Evolutionary conservation across 2,113 vertebrate genomes (phyloP).

Genomic region (Eudyptes chrysolophus): DNA sequence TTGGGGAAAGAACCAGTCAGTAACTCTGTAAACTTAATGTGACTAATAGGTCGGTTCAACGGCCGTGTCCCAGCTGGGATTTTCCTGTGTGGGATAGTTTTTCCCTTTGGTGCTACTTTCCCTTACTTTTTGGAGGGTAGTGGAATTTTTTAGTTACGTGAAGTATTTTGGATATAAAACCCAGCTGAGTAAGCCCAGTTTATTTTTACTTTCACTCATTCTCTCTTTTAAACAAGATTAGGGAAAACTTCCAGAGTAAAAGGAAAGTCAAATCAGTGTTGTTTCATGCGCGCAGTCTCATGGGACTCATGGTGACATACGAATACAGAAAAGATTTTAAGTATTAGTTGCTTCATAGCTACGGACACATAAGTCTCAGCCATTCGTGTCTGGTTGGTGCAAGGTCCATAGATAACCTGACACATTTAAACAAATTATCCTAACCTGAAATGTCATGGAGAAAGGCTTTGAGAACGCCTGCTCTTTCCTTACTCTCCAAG

Average conservation of each 20-base stretch:
- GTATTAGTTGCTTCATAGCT: not conserved
- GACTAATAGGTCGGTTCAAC: not conserved
- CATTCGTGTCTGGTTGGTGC: not conserved
- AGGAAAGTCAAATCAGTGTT: not conserved
- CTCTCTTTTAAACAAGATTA: not conserved
- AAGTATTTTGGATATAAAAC: not conserved
- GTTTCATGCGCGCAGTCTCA: not conserved
- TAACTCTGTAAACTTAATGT: not conserved
- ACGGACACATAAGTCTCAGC: not conserved
- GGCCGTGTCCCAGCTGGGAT: not conserved
- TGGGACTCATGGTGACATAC: not conserved
- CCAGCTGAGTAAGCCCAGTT: not conserved
- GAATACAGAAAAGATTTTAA: not conserved
- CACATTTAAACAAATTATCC: not conserved
- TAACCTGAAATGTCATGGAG: not conserved
- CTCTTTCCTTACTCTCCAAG: not conserved
- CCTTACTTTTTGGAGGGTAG: not conserved
- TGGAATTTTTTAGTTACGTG: not conserved
- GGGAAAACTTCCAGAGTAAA: not conserved
- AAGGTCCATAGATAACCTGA: not conserved
- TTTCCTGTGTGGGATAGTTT: not conserved
- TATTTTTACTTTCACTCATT: not conserved
- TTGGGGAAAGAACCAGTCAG: slow-evolving; percentile 18
- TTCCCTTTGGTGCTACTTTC: not conserved
- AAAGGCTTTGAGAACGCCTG: not conserved